A percentile compares a stretch with the other conserved stretches of the same genome.
Conservation (phyloP, 2,888 invertebrate genomes). For the Drosophila meridionalis region DNA sequence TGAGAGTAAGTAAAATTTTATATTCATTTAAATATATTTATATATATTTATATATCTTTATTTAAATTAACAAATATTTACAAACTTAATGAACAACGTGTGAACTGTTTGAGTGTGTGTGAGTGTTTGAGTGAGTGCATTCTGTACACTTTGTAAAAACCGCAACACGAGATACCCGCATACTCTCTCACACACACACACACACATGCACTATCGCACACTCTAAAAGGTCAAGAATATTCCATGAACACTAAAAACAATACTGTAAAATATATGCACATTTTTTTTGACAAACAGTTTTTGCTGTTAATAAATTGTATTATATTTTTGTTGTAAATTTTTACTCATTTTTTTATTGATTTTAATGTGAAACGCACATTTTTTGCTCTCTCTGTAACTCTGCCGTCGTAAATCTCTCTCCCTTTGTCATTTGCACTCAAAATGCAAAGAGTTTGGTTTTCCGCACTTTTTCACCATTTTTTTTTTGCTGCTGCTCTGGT, state of each 20-base stretch:
- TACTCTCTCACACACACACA: not conserved
- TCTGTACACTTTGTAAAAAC: conserved; percentile 3
- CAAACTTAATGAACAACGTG: not conserved
- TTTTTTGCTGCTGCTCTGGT: conserved; percentile 19
- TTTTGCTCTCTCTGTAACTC: conserved; percentile 21
- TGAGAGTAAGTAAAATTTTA: conserved; percentile 27
- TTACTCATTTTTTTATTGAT: conserved; percentile 49
- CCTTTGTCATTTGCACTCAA: conserved; percentile 68
- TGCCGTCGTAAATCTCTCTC: conserved; percentile 42
- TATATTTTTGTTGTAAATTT: conserved; percentile 6
- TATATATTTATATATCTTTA: not conserved
- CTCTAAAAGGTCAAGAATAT: conserved; percentile 42
- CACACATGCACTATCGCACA: not conserved
- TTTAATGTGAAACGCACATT: conserved; percentile 33
- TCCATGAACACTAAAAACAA: conserved; percentile 22
- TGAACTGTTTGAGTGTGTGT: not conserved
- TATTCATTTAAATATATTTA: not conserved
- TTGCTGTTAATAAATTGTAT: conserved; percentile 10
- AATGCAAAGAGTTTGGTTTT: conserved; percentile 47
- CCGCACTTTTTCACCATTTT: conserved; percentile 31
- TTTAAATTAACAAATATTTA: not conserved
- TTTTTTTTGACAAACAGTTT: conserved; percentile 9
- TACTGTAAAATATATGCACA: conserved; percentile 5
- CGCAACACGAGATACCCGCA: conserved; percentile 12
- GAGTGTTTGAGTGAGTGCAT: conserved; percentile 1